Base-by-base conservation (phyloP, 2,113 vertebrate species). In the Shinisaurus crocodilurus region DNA sequence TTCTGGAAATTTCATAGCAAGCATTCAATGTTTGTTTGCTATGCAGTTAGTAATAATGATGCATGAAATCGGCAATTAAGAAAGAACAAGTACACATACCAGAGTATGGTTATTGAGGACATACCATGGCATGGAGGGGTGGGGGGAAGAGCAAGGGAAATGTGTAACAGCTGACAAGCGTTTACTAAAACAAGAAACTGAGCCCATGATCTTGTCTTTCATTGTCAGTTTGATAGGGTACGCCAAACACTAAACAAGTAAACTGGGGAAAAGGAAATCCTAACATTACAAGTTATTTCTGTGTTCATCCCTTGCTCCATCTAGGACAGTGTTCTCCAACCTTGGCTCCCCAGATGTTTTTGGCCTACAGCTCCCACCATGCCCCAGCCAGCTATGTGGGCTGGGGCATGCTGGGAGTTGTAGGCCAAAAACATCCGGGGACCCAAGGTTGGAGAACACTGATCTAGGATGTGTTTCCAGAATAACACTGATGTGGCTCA, bases 31-130 rank as follows among this genome's bases (percentile, higher is more conserved):
- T 43, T 83, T 65, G 57, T 79, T 77, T 69, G 76, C 23, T 72
- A n/a, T 43, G 37, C 50, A 40, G 27, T 89, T 74, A 82, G 27
- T 75, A 89, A 83, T 63, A 83, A 89, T 34, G 88, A 75, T 60
- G 80, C 80, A 74, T 75, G 54, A 89, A 83, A 89, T 83, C 80
- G 72, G 69, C 69, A 83, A 83, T 89, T 75, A 75, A 83, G n/a
- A 83, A 16, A 74, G 54, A 63, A 83, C 80, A 89, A 82, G 87
- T 54, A 25, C 48, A 72, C 65, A 70, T 88, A 50, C 87, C 63
- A 81, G 63, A 88, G 60, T n/a, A 80, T 48, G 40, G 63, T n/a
- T n/a, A n/a, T n/a, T n/a, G n/a, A 67, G 54, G 12, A 67, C 43
- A 48, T 48, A 37, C 76, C 43, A 48, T 50, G 29, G 29, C 16